Base-by-base conservation (phyloP, 2,113 vertebrate genomes). In the Promerops cafer region DNA sequence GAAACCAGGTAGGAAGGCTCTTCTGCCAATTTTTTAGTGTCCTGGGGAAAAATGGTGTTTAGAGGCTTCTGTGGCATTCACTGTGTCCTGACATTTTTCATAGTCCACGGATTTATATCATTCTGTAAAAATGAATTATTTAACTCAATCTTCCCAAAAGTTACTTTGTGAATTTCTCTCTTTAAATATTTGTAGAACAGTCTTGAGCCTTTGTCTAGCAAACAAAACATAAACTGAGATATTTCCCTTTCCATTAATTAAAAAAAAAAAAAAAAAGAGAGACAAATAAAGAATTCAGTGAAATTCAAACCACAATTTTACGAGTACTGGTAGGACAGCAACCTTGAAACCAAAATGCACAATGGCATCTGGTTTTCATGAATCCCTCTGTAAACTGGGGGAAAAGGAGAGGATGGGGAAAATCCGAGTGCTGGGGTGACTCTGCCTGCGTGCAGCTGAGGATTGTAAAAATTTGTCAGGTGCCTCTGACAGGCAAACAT, bases 381-480 rank as follows among this genome's bases (percentile, higher is more conserved):
- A 66, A 59, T 19, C 4, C 4, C 2, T 33, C 49, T 68, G 18
- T 72, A 54, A 83, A 77, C 66, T 1, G 10, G 10, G 23, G 54
- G 50, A 8, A 83, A 79, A 65, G 16, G 14, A 70, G 42, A 82
- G 10, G 19, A 61, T 24, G 39, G 31, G 66, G 49, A 44, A 90
- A 86, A 59, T 50, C 68, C 1, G 0, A n/a, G 50, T 9, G 35
- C 44, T 56, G n/a, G 39, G 26, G 16, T 65, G 69, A 57, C 44
- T 68, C 49, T 82, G 65, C 61, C 52, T 16, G 17, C 13, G 2
- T 18, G 61, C 88, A 90, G 61, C 61, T 72, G 80, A 71, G 40
- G 49, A 39, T 40, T 75, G 69, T 91, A 93, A 83, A 93, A 94
- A 57, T 50, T 90, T 87, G 90, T 75, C 93, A 95, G 90, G 83